Base-by-base conservation (phyloP, 2,888 invertebrate genomes). In the Phrixothrix hirtus region DNA sequence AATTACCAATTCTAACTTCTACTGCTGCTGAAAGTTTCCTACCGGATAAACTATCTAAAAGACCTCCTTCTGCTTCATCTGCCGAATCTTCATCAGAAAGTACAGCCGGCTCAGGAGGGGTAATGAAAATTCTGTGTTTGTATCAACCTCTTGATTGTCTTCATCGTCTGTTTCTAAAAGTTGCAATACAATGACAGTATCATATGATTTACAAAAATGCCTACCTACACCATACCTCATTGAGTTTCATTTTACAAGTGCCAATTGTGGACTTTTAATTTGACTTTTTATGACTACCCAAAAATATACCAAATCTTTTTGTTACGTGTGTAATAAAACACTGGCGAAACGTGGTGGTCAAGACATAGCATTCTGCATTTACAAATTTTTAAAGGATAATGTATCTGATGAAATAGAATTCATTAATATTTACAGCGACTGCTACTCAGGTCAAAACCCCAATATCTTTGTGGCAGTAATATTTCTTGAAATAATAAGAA, bases 131-230 rank as follows among this genome's bases (percentile, higher is more conserved):
- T n/a, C n/a, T n/a, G n/a, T n/a, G n/a, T n/a, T n/a, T n/a, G n/a
- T n/a, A n/a, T n/a, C n/a, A n/a, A n/a, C n/a, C n/a, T n/a, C n/a
- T n/a, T n/a, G n/a, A n/a, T n/a, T n/a, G n/a, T n/a, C n/a, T n/a
- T n/a, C n/a, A n/a, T n/a, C n/a, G n/a, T n/a, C n/a, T n/a, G n/a
- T n/a, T n/a, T 2, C 2, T 7, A 34, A 9, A 7, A 7, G 5
- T 14, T 2, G 9, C 3, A n/a, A n/a, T n/a, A n/a, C n/a, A n/a
- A 13, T 39, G 10, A 14, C 29, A 3, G 1, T 2, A 2, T 39
- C 39, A 12, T 39, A 29, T 15, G 39, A 39, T 17, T 29, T 39
- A 29, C 14, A 39, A 39, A n/a, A n/a, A n/a, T n/a, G n/a, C n/a
- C n/a, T n/a, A n/a, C n/a, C n/a, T n/a, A n/a, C n/a, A n/a, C n/a